phyloP scores from a whole-genome alignment of 2,888 invertebrate genomes.

The Penaeus monodon region DNA sequence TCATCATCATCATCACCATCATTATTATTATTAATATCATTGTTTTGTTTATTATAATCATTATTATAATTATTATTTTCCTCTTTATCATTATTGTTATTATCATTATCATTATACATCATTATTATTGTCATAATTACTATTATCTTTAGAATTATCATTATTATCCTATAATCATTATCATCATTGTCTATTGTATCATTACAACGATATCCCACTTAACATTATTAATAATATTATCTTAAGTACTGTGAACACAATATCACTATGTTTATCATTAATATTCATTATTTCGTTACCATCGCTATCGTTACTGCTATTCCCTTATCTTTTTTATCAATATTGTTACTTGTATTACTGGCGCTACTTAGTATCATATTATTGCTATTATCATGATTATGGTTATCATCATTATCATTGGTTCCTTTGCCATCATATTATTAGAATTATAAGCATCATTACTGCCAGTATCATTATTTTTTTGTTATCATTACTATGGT shows the following conservation, averaged over 20 bases:
- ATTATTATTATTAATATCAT: background rate
- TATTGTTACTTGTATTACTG: too few relatives aligned
- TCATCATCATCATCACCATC: too few relatives aligned
- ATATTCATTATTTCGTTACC: background rate
- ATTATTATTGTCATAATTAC: background rate
- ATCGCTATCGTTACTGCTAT: background rate
- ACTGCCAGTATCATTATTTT: too few relatives aligned
- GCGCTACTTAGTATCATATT: too few relatives aligned
- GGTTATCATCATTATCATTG: too few relatives aligned
- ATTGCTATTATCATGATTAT: too few relatives aligned
- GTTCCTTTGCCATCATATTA: too few relatives aligned
- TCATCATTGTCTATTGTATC: too few relatives aligned
- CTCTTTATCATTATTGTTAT: background rate
- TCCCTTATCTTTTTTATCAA: too few relatives aligned
- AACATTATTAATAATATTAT: background rate
- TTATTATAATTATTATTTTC: slow-evolving; percentile 10
- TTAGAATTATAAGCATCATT: background rate
- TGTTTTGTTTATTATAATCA: background rate
- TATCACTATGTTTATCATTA: background rate
- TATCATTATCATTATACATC: too few relatives aligned
- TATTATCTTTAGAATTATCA: background rate
- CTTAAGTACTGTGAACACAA: background rate
- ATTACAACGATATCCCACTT: too few relatives aligned
- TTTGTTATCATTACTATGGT: background rate
- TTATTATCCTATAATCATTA: background rate